phyloP scores from a whole-genome alignment of 2,113 vertebrate genomes.

The Ardeotis arabs region DNA sequence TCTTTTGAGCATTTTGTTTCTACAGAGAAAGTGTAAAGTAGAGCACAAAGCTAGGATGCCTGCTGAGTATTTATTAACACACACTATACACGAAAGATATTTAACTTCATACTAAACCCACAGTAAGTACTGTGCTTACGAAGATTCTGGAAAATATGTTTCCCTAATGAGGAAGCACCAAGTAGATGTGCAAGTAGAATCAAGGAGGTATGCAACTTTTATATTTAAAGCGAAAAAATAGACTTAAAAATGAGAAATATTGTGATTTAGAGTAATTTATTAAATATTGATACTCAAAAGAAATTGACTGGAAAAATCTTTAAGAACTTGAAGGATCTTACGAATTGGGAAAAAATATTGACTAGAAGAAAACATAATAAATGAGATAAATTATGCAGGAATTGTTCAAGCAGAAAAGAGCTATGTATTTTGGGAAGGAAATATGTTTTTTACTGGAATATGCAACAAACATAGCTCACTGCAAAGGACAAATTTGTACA shows the following conservation, averaged over 20 bases:
- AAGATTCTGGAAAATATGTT: background rate
- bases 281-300: background rate
- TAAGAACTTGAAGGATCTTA: background rate
- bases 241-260: background rate
- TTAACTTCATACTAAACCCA: background rate
- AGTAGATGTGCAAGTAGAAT: background rate
- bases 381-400: background rate
- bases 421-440: background rate
- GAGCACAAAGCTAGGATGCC: background rate
- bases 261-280: background rate
- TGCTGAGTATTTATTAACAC: background rate
- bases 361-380: background rate
- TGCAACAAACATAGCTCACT: background rate
- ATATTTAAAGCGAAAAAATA: background rate
- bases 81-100: background rate
- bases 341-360: background rate
- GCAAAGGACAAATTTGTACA: background rate
- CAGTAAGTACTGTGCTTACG: background rate
- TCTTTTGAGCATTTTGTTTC: background rate
- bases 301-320: background rate
- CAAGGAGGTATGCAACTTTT: background rate
- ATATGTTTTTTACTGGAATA: background rate
- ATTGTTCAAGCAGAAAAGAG: background rate
- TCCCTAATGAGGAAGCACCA: background rate
- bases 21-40: background rate